Conservation (phyloP, 2,113 vertebrate species). For the Hippoglossus stenolepis region DNA sequence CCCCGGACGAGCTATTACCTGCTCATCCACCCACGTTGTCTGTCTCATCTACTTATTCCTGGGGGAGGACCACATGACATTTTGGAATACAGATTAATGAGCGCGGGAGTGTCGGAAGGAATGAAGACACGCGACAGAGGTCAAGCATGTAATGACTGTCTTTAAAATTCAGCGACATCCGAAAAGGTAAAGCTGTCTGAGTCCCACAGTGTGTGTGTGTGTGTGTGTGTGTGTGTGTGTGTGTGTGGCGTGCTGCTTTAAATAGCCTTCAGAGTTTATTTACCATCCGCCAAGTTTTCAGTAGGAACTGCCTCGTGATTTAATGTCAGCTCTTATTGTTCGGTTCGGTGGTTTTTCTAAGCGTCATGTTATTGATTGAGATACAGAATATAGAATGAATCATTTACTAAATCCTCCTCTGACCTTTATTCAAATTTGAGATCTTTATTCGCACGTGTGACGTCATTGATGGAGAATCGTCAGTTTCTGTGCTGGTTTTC, state of each 20-base stretch:
- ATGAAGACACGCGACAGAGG: conserved; percentile 49
- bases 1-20: conserved; percentile 46
- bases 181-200: conserved; percentile 23
- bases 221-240: background rate
- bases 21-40: conserved; percentile 47
- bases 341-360: conserved; percentile 13
- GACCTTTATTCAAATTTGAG: background rate
- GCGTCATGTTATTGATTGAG: background rate
- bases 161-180: conserved; percentile 32
- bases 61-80: conserved; percentile 37
- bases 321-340: background rate
- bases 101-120: conserved; percentile 8
- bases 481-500: too few relatives aligned
- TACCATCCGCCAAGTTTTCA: background rate
- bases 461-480: too few relatives aligned
- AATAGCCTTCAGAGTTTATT: conserved; percentile 25
- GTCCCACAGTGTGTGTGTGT: background rate
- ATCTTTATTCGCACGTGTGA: too few relatives aligned
- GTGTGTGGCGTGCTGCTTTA: background rate
- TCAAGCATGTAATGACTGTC: conserved; percentile 60
- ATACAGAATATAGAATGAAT: background rate
- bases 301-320: too few relatives aligned
- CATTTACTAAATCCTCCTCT: background rate
- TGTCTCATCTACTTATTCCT: background rate
- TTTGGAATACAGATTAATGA: conserved; percentile 71